Evolutionary conservation across 1,140 invertebrate genomes (phyloP).

Genomic region (Nebria ingens): DNA sequence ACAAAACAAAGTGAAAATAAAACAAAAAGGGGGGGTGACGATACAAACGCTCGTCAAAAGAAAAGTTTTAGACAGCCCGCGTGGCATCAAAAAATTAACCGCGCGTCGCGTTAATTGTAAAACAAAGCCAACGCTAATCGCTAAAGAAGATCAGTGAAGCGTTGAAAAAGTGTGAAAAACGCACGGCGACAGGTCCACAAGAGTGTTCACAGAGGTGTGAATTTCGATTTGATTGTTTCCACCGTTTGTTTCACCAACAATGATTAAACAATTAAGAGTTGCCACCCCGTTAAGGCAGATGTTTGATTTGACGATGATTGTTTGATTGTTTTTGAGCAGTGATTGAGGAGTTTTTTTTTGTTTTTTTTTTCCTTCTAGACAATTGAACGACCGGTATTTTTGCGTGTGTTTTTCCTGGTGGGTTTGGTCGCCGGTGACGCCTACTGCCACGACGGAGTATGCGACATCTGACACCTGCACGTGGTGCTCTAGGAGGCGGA

Average conservation of each 20-base stretch:
- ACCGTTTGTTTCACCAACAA: slow-evolving; percentile 3
- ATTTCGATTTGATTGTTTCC: background rate
- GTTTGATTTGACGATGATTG: background rate
- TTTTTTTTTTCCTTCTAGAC: too few species aligned
- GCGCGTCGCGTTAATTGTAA: slow-evolving; percentile 1
- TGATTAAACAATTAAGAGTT: background rate
- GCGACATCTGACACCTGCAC: background rate
- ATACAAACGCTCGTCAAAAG: background rate
- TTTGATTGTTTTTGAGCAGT: background rate
- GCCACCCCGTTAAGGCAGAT: background rate
- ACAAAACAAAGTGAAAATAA: background rate
- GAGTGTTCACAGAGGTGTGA: background rate
- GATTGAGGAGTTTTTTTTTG: background rate
- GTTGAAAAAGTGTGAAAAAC: background rate
- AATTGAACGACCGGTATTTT: background rate
- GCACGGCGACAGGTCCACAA: background rate
- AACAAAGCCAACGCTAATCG: background rate
- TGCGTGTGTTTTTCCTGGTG: background rate
- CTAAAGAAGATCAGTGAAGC: slow-evolving; percentile 1
- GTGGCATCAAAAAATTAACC: background rate
- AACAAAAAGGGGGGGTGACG: background rate
- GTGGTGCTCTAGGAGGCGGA: slow-evolving; percentile 2
- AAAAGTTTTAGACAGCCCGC: background rate
- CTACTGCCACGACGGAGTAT: background rate
- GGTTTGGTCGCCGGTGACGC: background rate